Base-by-base conservation (phyloP, 1,140 invertebrate genomes). In the Cherax destructor region DNA sequence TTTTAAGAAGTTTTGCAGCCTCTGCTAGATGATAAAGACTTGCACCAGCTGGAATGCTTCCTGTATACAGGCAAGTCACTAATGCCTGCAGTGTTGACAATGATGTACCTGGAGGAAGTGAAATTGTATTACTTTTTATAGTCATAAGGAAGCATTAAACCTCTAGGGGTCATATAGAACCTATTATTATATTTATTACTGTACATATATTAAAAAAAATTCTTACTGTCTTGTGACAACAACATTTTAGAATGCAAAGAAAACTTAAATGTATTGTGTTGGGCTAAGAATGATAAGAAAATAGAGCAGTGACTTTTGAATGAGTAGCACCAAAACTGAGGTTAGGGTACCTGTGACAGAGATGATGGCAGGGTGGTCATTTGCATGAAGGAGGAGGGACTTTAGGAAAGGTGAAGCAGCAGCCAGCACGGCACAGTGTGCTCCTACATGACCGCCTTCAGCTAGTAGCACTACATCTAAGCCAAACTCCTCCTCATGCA, bases 361-460 rank as follows among this genome's bases (percentile, higher is more conserved):
- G 74, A 91, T 91, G 77, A 91, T 91, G 61, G 89, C 89, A 47
- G 89, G 89, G 77, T 91, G 83, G 61, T 91, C 89, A 30, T 61
- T 72, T 56, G 89, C 83, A 49, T 84, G 81, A 6, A 91, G 89
- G 52, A 91, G 89, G 7, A 91, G 74, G 10, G 83, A 85, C 76
- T 91, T 91, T 56, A 91, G 83, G 74, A 91, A 86, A 16, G 89
- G 89, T 69, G 89, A 91, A 13, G 89, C 89, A 50, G 89, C 89
- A 69, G 89, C 89, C 83, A 91, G 83, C n/a, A 91, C 89, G 50
- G 89, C 89, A 30, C 89, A 91, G 89, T 91, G 89, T 50, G 89
- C 89, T 4, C 89, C 89, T 77, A 91, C 89, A 76, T 91, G 89
- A 47, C 89, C 89, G 13, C 89, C 89, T 59, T 91, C 89, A 24